These are phyloP conservation scores for Neria commutata DNA, from an alignment of 2,888 invertebrate species.

Conservation along the genomic window DNA sequence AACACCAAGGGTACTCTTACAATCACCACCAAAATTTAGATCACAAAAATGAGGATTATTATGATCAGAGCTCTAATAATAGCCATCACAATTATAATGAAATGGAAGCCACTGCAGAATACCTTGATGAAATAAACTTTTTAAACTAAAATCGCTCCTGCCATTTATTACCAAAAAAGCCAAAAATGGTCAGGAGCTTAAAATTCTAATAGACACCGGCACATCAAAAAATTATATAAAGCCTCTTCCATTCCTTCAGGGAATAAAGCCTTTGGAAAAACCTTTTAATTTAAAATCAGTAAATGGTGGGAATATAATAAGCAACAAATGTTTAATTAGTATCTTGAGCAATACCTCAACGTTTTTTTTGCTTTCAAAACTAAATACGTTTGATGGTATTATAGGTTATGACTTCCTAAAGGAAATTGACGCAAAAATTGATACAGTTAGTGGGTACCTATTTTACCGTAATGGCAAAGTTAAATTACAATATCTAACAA, in stretches of 20 bases:
- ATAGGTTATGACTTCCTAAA: slow-evolving; percentile 22
- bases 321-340: not conserved
- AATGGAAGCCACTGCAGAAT: not conserved
- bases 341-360: not conserved
- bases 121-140: not conserved
- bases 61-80: not conserved
- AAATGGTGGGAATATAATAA: not conserved
- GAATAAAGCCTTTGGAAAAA: not conserved
- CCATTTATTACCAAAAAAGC: not conserved
- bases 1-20: not conserved
- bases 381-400: not conserved
- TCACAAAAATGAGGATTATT: not conserved
- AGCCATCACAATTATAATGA: not conserved
- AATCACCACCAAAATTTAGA: not conserved
- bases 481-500: not conserved
- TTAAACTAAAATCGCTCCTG: slow-evolving; percentile 1
- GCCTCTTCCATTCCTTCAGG: not conserved
- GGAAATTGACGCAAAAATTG: slow-evolving; percentile 21
- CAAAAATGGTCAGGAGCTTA: not conserved
- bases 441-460: slow-evolving; percentile 13
- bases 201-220: not conserved
- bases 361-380: not conserved
- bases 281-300: slow-evolving; percentile 1
- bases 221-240: not conserved
- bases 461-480: slow-evolving; percentile 3